phyloP scores from a whole-genome alignment of 2,888 invertebrate genomes.

The Pecten maximus region DNA sequence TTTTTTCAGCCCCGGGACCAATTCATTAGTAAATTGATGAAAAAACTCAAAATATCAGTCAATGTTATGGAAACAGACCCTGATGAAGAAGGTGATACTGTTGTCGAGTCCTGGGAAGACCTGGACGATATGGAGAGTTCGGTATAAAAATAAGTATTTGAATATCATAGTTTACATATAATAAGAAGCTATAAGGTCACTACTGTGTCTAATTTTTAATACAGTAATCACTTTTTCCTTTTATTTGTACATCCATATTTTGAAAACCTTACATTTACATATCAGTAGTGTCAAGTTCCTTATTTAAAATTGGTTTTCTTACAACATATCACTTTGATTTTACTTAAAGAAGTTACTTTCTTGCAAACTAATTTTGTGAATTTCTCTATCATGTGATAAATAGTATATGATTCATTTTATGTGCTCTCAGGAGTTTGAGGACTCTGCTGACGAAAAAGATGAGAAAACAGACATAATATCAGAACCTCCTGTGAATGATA shows the following conservation, averaged over 20 bases:
- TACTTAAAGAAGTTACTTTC: too few species aligned
- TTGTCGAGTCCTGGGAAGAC: conserved; percentile 74
- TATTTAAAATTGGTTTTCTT: too few species aligned
- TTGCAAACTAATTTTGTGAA: too few species aligned
- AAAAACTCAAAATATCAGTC: conserved; percentile 70
- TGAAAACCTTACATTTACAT: too few species aligned
- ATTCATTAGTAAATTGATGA: conserved; percentile 75
- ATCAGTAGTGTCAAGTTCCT: too few species aligned
- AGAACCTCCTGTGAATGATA: not conserved
- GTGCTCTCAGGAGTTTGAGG: not conserved
- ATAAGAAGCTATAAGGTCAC: too few species aligned
- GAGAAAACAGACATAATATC: not conserved
- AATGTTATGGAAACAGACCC: conserved; percentile 42
- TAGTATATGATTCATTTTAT: not conserved
- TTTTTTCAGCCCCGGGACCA: conserved; percentile 77
- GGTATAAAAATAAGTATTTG: not conserved
- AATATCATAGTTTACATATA: too few species aligned
- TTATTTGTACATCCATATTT: too few species aligned
- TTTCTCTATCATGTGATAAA: too few species aligned
- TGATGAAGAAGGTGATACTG: conserved; percentile 56
- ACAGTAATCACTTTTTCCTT: too few species aligned
- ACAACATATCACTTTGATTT: too few species aligned
- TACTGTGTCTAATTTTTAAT: too few species aligned
- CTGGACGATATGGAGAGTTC: conserved; percentile 62
- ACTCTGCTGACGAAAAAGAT: not conserved